phyloP scores from a whole-genome alignment of 2,113 vertebrate species.

The Panthera tigris region DNA sequence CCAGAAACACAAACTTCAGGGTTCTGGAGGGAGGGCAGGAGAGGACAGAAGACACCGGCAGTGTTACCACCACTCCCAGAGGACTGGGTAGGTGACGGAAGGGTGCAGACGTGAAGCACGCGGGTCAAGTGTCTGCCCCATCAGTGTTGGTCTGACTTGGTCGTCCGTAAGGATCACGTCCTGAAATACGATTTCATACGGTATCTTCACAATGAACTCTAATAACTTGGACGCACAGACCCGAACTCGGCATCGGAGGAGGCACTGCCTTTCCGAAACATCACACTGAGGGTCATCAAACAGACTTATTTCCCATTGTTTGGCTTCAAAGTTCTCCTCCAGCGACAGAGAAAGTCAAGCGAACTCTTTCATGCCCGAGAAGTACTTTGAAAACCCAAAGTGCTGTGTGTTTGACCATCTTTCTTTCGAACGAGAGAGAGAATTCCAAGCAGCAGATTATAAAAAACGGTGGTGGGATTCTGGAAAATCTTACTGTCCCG shows the following conservation, averaged over 20 bases:
- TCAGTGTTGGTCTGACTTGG: neutral
- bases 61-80: neutral
- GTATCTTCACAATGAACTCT: neutral
- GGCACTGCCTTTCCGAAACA: no score
- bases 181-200: neutral
- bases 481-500: neutral
- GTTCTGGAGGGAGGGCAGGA: neutral
- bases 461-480: neutral
- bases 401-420: neutral
- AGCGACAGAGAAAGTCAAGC: neutral
- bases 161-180: no score
- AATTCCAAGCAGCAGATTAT: neutral
- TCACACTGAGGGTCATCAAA: neutral
- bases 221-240: neutral
- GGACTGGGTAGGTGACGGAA: fast-evolving
- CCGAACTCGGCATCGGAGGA: neutral
- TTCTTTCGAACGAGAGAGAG: neutral
- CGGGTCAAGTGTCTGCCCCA: neutral
- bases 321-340: neutral
- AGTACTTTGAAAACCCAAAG: neutral
- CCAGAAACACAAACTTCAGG: neutral
- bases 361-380: neutral
- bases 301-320: neutral
- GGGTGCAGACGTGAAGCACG: no score
- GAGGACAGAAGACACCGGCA: neutral